Base-by-base conservation (phyloP, 1,140 invertebrate species). In the Oryctes rhinoceros region DNA sequence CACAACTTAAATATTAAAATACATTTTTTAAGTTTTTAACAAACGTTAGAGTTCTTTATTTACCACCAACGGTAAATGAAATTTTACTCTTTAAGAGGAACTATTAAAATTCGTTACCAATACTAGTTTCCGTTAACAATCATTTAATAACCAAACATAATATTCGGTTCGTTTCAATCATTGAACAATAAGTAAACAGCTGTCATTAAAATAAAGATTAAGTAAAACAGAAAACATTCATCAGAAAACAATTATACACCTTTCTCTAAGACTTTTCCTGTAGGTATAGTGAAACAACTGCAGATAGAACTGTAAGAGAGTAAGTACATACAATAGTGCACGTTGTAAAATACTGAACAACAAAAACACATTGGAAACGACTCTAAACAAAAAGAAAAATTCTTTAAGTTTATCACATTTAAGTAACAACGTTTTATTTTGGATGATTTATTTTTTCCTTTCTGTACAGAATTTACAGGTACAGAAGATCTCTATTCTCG, bases 271-370 rank as follows among this genome's bases (percentile, higher is more conserved):
- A 18, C 53, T n/a, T 59, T 30, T 59, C 53, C 53, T 18, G 39
- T 44, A 44, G 39, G 18, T 59, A 59, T 18, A 18, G 18, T 59
- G 53, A 59, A 59, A 59, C 18, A 59, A 59, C 53, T 59, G 53
- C 18, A n/a, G n/a, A 59, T 18, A 59, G 53, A 59, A 59, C 53
- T 59, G 53, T 59, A 59, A 59, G 53, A 59, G 53, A 59, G 53
- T 59, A 59, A 30, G 53, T 59, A 59, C 53, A 18, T 18, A 59
- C 53, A 59, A n/a, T 59, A 59, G 53, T 59, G 53, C 53, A 59
- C 18, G 18, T 18, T 59, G 18, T 59, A 59, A 30, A 59, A 59
- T 59, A 59, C 53, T 59, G 53, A 59, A 59, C 53, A 59, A 59
- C 53, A 59, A 59, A 59, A 59, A 59, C 15, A 59, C 53, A 18